These are phyloP conservation scores for Podarcis lilfordi DNA, from an alignment of 2,797 vertebrate genomes.

Conservation along the genomic window DNA sequence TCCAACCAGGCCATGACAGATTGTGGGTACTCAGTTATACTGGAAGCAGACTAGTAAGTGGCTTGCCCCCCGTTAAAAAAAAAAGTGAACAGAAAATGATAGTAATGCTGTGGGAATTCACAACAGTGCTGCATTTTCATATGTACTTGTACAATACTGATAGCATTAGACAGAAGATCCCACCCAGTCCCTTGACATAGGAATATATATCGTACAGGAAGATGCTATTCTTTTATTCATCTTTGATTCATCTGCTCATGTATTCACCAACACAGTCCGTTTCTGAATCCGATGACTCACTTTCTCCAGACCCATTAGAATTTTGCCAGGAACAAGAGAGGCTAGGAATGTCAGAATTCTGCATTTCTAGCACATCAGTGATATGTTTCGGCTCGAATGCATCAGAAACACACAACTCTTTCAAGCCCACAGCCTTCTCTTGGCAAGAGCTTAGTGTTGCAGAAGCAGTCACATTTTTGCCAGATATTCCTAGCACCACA, in stretches of 20 bases:
- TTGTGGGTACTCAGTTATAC: background rate
- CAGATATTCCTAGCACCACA: conserved; percentile 66
- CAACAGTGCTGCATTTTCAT: background rate
- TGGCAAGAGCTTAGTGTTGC: background rate
- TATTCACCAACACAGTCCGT: conserved; percentile 53
- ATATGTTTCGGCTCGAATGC: background rate
- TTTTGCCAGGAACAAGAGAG: background rate
- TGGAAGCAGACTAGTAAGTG: background rate
- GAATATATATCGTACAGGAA: background rate
- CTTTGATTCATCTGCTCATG: conserved; percentile 68
- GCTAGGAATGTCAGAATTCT: background rate
- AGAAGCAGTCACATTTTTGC: background rate
- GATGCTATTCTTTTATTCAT: background rate
- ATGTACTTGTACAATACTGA: background rate
- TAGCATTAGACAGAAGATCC: background rate
- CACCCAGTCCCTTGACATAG: background rate
- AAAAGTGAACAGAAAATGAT: background rate
- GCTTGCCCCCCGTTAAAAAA: background rate
- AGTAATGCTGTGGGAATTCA: background rate
- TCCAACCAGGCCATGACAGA: too few species aligned
- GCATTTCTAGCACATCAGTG: background rate
- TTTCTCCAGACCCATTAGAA: conserved; percentile 49
- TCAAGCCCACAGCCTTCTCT: background rate
- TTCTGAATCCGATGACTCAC: conserved; percentile 50
- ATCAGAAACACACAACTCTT: background rate